Evolutionary conservation across 2,797 vertebrate species (phyloP), one percentile per base, ranked within the genome.

Genomic region (Anableps anableps): DNA sequence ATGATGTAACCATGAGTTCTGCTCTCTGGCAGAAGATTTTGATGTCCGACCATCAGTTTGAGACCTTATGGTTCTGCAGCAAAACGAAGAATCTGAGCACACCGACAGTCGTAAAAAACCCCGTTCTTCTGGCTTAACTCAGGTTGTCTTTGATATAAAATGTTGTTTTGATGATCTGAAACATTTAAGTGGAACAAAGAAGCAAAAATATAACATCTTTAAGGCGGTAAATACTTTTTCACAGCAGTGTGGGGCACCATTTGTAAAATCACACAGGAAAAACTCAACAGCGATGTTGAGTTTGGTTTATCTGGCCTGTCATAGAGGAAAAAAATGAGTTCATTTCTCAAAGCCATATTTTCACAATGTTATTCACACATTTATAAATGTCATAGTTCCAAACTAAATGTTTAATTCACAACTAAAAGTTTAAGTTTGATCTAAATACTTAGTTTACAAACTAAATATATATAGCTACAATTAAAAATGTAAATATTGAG

Each of bases 221-320:
- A 11, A 38, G 9, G 8, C 2, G 3, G 34, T 66, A 23, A 66
- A 38, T 38, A 26, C 5, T 26, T 66, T 66, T 38, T 23, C 19
- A 36, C 31, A 80, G 45, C 75, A 76, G 53, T 71, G 81, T 4
- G 51, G 21, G 53, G 53, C 10, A 26, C 53, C 4, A 26, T n/a
- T 55, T 55, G 53, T n/a, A 11, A 55, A 55, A 26, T n/a, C n/a
- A n/a, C 53, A 55, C 53, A 55, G n/a, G 11, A 8, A 43, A n/a
- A n/a, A 55, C 26, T 5, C 4, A 13, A n/a, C 53, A 55, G 53
- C 53, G 4, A 55, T 11, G 11, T 13, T n/a, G n/a, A n/a, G n/a
- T 55, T 55, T 55, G 53, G n/a, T 55, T 55, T 55, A 26, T 3
- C 11, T 26, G n/a, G 23, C n/a, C 51, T 21, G 19, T 51, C 50